Evolutionary conservation across 37 sponge, comb jelly and placozoan species (phyloP).

Genomic region (Diacarnus erythraeanus): DNA sequence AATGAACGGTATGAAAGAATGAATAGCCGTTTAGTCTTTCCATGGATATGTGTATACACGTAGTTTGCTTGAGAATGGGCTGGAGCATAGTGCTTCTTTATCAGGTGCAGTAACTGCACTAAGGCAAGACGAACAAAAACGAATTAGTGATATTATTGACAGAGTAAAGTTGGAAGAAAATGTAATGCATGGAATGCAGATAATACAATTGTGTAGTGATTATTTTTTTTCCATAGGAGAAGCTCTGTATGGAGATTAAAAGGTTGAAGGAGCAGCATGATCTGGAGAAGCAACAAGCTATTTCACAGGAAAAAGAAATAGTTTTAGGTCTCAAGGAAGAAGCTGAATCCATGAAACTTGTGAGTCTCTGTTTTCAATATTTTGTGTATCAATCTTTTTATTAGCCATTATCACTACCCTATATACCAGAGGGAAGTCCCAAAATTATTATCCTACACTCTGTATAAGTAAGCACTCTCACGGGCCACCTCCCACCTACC

Average conservation of each 20-base stretch:
- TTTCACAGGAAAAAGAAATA: background rate
- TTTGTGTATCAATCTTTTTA: too few species aligned
- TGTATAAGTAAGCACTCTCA: too few species aligned
- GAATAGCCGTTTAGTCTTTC: too few species aligned
- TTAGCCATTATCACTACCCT: too few species aligned
- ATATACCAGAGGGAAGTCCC: too few species aligned
- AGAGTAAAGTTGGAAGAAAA: constrained; percentile 12
- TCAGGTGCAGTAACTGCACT: constrained; percentile 23
- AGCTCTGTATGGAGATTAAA: background rate
- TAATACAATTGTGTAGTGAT: background rate
- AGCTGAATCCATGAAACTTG: constrained; percentile 1
- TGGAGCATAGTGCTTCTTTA: constrained; percentile 32
- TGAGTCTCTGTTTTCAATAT: too few species aligned
- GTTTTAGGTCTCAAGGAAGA: background rate
- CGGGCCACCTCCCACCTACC: too few species aligned
- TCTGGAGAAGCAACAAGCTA: constrained; percentile 10
- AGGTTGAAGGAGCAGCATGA: constrained; percentile 21
- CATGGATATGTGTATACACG: too few species aligned
- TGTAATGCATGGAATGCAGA: background rate
- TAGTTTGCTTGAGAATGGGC: constrained; percentile 13
- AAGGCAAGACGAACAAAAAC: constrained; percentile 14
- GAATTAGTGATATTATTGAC: background rate
- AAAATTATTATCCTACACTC: too few species aligned
- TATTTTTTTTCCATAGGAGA: background rate
- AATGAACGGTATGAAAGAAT: background rate